Conservation (phyloP, 35 echinoderm and acorn worm species). For the Lytechinus pictus region DNA sequence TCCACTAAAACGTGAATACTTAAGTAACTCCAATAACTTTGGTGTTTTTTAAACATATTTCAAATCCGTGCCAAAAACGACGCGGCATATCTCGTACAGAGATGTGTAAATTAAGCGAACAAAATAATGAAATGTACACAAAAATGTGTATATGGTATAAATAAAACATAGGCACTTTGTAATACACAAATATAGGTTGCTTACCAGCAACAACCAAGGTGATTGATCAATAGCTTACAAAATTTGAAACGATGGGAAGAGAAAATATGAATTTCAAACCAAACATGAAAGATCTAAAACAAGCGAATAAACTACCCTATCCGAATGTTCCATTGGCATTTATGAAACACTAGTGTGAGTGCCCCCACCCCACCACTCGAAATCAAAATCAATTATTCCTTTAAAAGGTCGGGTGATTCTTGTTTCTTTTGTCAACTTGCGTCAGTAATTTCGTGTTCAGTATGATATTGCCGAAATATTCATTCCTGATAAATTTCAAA, state of each 20-base stretch:
- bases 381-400: no score
- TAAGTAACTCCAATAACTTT: background rate
- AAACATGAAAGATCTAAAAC: no score
- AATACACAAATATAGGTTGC: background rate
- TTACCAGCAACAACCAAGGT: background rate
- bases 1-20: background rate
- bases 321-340: no score
- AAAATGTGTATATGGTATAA: background rate
- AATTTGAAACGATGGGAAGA: background rate
- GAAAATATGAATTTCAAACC: no score
- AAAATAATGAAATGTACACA: conserved; percentile 6
- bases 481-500: no score
- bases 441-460: no score
- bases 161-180: background rate
- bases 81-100: background rate
- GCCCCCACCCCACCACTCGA: no score
- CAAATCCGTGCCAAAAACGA: background rate
- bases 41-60: background rate
- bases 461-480: no score
- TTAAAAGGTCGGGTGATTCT: no score
- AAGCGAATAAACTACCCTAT: no score
- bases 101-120: background rate
- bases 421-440: no score
- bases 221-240: background rate
- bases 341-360: no score